phyloP scores from a whole-genome alignment of 2,797 vertebrate genomes.

The Margarornis squamiger region DNA sequence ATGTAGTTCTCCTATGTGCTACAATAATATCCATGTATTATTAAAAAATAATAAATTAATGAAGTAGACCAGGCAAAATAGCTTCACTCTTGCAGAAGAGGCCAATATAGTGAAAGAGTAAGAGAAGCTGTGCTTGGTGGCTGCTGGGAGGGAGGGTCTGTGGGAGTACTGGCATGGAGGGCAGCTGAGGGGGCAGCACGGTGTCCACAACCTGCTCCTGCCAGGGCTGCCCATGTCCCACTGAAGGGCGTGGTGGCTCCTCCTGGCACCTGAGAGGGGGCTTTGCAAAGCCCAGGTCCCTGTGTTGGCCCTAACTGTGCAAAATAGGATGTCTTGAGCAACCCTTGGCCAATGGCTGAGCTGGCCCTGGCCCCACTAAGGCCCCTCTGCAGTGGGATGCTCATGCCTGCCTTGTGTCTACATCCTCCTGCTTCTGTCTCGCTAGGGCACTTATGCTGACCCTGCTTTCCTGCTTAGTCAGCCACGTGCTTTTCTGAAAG shows the following conservation, averaged over 20 bases:
- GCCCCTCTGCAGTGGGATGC: background rate
- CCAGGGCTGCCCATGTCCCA: background rate
- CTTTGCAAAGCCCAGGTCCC: background rate
- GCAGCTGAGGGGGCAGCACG: background rate
- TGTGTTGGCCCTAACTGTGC: background rate
- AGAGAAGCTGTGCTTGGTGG: background rate
- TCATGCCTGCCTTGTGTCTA: background rate
- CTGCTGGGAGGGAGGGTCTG: background rate
- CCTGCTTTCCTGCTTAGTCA: slow-evolving; percentile 9
- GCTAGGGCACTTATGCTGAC: background rate
- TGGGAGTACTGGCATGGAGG: fast-evolving
- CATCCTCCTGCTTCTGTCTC: background rate
- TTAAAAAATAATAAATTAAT: no score
- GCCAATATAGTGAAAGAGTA: no score
- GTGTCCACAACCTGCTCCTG: background rate
- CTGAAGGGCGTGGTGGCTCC: background rate
- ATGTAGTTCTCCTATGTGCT: no score
- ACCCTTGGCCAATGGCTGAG: background rate
- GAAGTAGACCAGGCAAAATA: no score
- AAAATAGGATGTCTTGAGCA: background rate
- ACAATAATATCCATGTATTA: no score
- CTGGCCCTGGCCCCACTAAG: background rate
- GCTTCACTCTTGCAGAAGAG: no score
- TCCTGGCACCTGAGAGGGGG: background rate
- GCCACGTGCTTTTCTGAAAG: background rate